Evolutionary conservation across 2,888 invertebrate genomes (phyloP).

Genomic region (Lithosia quadra): DNA sequence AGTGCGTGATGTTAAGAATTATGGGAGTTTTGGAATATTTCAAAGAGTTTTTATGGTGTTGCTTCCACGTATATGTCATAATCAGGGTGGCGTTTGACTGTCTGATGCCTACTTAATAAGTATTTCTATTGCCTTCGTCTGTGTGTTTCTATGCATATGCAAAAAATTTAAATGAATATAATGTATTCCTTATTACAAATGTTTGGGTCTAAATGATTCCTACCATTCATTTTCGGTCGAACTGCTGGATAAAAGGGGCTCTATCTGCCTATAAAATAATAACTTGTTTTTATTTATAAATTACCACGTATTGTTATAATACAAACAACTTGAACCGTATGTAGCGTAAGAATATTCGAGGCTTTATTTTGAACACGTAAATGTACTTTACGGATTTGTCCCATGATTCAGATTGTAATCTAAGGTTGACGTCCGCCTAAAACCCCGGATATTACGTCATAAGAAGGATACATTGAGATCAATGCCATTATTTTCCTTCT

Average conservation of each 20-base stretch:
- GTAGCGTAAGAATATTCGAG: neutral
- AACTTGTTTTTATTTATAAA: neutral
- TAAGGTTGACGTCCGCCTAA: neutral
- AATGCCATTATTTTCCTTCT: neutral
- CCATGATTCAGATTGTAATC: slow-evolving; percentile 11
- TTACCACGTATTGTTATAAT: neutral
- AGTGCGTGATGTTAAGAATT: neutral
- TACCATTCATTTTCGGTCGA: too few relatives aligned
- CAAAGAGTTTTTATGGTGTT: neutral
- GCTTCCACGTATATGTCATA: neutral
- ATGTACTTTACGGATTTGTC: slow-evolving; percentile 7
- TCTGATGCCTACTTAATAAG: too few relatives aligned
- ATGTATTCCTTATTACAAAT: too few relatives aligned
- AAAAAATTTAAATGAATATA: too few relatives aligned
- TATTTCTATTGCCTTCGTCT: too few relatives aligned
- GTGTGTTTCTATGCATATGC: too few relatives aligned
- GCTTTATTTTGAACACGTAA: slow-evolving; percentile 10
- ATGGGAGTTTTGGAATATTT: neutral
- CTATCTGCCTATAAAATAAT: neutral
- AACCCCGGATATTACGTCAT: neutral
- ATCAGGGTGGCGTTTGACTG: too few relatives aligned
- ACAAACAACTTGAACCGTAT: neutral
- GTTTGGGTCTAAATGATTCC: too few relatives aligned
- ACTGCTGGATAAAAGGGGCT: neutral
- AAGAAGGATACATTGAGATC: neutral